These are phyloP conservation scores for Pterocles orientalis DNA, from an alignment of 2,113 vertebrate genomes.

Conservation along the genomic window DNA sequence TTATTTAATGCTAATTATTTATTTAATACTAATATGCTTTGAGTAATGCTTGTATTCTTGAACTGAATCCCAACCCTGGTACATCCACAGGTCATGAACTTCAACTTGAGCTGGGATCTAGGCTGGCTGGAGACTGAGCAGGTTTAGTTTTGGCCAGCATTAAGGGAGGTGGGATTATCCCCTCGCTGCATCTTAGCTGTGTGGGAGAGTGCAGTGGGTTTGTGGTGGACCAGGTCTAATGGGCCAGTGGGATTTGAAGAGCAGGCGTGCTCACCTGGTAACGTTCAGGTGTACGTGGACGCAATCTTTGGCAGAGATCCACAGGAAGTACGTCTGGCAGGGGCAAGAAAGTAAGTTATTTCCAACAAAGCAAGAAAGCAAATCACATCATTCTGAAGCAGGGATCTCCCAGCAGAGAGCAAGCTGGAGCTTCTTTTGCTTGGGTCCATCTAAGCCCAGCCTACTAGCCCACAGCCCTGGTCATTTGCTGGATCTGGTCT, in stretches of 20 bases:
- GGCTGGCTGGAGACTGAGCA: background rate
- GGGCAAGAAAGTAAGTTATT: background rate
- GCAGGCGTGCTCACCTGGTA: constrained; percentile 77
- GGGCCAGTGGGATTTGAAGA: background rate
- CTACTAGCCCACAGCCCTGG: background rate
- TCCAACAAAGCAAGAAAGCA: background rate
- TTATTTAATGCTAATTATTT: background rate
- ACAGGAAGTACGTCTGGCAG: constrained; percentile 89
- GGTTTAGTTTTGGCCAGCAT: background rate
- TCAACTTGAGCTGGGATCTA: background rate
- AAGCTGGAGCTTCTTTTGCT: background rate
- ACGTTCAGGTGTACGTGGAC: constrained; percentile 83
- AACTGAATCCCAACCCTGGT: background rate
- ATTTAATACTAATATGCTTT: constrained; percentile 3
- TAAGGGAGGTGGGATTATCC: background rate
- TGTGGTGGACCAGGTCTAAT: background rate
- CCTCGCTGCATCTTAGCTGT: background rate
- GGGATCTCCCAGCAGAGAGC: background rate
- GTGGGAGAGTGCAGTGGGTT: background rate
- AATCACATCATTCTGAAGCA: background rate
- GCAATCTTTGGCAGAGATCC: constrained; percentile 89
- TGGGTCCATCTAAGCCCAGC: background rate
- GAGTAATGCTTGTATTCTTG: background rate
- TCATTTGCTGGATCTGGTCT: background rate
- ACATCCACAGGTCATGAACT: background rate